Base-by-base conservation (phyloP, 2,888 invertebrate genomes). In the Drosophila paramelanica region DNA sequence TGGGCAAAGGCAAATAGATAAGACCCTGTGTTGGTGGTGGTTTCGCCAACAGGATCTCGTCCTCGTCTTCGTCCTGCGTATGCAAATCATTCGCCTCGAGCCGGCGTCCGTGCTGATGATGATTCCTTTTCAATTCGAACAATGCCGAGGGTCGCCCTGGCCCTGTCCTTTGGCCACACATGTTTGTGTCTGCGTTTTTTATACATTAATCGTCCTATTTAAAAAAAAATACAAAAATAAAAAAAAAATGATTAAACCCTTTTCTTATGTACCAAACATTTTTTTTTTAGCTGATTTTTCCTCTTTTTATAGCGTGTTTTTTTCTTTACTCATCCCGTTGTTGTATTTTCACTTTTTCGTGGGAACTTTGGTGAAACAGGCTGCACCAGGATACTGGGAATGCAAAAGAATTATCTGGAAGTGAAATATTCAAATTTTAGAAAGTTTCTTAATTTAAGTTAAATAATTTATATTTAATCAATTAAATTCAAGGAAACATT, bases 311-410 rank as follows among this genome's bases (percentile, higher is more conserved):
- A 66, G 67, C 74, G 77, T 72, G 42, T 23, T 67, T 58, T 43
- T 53, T 49, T 62, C 13, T 67, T 0, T 10, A 66, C 74, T 81
- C 77, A 69, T 79, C 77, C 83, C 80, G 83, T 87, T 79, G 71
- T 72, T 58, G 80, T 76, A 81, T 71, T 89, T 89, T 89, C 82
- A 89, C 89, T 89, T 89, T 84, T 88, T 69, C 90, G 90, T 89
- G 88, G 82, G 88, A 88, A 88, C 68, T 78, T 78, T 69, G 1
- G 5, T 25, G 43, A 27, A 49, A 52, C 14, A n/a, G 41, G 5
- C 42, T 55, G 72, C 25, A 58, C 36, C 46, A 51, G 45, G 47
- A 62, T 33, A 42, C 51, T 41, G 13, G 33, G 23, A 27, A 56
- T 61, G 20, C 42, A 52, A 41, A 25, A 46, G 4, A 31, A 27